Conservation (phyloP, 2,113 vertebrate species). For the Pluvianellus socialis region DNA sequence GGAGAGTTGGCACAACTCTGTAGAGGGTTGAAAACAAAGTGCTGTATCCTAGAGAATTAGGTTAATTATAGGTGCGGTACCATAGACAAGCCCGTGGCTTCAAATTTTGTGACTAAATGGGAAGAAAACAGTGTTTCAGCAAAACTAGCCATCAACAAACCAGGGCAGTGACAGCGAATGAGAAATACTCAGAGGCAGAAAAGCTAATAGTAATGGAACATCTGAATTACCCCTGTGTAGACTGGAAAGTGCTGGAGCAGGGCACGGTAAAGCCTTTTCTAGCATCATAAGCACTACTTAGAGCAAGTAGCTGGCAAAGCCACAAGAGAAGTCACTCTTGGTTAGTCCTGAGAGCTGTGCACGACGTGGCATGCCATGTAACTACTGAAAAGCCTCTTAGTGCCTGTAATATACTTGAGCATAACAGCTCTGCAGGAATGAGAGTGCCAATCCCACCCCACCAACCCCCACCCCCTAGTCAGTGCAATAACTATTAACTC, state of each 20-base stretch:
- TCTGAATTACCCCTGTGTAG: neutral
- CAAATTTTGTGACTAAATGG: neutral
- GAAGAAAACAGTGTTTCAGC: neutral
- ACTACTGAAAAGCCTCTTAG: neutral
- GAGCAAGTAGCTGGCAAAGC: neutral
- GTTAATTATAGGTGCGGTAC: neutral
- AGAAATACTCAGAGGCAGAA: neutral
- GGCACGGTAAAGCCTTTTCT: neutral
- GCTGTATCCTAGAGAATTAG: neutral
- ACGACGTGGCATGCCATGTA: accelerated
- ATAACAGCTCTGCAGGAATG: neutral
- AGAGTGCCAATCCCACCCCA: neutral
- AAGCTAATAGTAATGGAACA: neutral
- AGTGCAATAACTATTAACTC: neutral
- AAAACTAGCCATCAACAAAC: neutral
- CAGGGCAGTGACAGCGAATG: neutral
- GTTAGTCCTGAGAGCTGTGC: neutral
- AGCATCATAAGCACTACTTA: neutral
- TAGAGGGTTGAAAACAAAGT: neutral
- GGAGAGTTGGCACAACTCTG: neutral
- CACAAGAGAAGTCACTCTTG: neutral
- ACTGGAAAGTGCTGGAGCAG: neutral
- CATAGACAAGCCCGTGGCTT: neutral
- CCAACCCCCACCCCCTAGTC: neutral
- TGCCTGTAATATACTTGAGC: neutral